These are phyloP conservation scores for Gymnoscopelus braueri DNA, from an alignment of 2,797 vertebrate species.

Conservation along the genomic window DNA sequence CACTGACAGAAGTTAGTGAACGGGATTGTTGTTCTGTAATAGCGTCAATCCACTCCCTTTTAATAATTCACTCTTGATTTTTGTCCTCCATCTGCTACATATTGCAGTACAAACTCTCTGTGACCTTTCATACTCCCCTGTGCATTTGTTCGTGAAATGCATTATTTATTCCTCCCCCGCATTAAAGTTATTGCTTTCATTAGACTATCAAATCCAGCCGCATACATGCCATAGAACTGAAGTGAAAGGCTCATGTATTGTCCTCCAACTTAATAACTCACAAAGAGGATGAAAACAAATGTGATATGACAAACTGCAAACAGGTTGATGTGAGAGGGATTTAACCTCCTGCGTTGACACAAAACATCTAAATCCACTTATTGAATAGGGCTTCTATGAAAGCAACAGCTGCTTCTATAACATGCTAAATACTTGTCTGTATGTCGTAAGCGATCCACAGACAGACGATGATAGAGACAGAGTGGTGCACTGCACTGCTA, in stretches of 20 bases:
- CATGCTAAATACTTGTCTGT: conserved; percentile 33
- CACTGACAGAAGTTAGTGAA: conserved; percentile 54
- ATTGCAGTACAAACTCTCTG: conserved; percentile 73
- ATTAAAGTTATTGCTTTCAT: conserved; percentile 74
- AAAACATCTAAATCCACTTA: conserved; percentile 26
- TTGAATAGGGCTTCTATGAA: conserved; percentile 34
- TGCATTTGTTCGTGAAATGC: conserved; percentile 70
- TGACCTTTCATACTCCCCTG: conserved; percentile 70
- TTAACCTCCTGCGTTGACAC: conserved; percentile 36
- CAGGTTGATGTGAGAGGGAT: conserved; percentile 18
- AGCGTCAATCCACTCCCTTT: conserved; percentile 54
- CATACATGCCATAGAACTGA: conserved; percentile 23
- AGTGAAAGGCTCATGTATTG: conserved; percentile 40
- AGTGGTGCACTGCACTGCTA: neutral
- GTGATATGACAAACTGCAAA: conserved; percentile 17
- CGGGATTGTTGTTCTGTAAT: conserved; percentile 66
- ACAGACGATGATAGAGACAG: neutral
- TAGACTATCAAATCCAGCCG: conserved; percentile 54
- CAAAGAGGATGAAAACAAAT: conserved; percentile 32
- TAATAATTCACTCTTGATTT: conserved; percentile 71
- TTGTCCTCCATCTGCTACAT: conserved; percentile 69
- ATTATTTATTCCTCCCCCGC: conserved; percentile 72
- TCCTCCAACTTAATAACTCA: conserved; percentile 35
- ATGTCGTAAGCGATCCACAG: conserved; percentile 8
- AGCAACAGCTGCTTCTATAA: conserved; percentile 57